phyloP scores from a whole-genome alignment of 2,797 vertebrate species.

The Gymnothorax javanicus region DNA sequence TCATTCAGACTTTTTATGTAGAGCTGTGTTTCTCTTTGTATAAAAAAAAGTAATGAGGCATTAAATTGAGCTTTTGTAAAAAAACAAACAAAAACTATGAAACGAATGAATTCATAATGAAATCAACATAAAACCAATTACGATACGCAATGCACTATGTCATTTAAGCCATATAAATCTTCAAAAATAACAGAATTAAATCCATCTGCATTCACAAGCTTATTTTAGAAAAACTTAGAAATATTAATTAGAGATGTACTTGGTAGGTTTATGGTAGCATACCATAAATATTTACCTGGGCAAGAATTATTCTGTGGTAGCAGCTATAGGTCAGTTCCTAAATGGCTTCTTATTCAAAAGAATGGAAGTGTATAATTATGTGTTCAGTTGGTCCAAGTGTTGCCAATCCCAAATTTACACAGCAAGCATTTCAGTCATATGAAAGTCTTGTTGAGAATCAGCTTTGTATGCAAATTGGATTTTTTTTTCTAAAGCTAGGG shows the following conservation, averaged over 20 bases:
- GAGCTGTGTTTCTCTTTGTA: neutral
- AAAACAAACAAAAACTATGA: neutral
- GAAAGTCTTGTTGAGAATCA: neutral
- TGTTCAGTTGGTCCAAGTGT: neutral
- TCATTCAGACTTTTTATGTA: neutral
- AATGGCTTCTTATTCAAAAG: neutral
- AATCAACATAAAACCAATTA: neutral
- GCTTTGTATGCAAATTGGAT: neutral
- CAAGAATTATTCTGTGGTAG: neutral
- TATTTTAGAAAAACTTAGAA: neutral
- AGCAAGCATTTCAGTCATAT: neutral
- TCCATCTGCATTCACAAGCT: neutral
- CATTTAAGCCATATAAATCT: neutral
- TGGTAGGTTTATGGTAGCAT: neutral
- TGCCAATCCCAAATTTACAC: neutral
- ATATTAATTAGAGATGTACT: neutral
- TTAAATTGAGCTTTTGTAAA: neutral
- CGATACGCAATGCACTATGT: neutral
- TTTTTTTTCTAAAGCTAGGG: too few relatives aligned
- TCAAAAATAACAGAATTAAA: neutral
- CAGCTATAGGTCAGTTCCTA: neutral
- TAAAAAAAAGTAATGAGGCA: neutral
- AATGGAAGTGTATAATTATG: neutral
- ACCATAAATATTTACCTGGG: neutral
- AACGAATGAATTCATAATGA: neutral